These are phyloP conservation scores for Marronus borbonicus DNA, from an alignment of 2,888 invertebrate genomes.

Conservation along the genomic window DNA sequence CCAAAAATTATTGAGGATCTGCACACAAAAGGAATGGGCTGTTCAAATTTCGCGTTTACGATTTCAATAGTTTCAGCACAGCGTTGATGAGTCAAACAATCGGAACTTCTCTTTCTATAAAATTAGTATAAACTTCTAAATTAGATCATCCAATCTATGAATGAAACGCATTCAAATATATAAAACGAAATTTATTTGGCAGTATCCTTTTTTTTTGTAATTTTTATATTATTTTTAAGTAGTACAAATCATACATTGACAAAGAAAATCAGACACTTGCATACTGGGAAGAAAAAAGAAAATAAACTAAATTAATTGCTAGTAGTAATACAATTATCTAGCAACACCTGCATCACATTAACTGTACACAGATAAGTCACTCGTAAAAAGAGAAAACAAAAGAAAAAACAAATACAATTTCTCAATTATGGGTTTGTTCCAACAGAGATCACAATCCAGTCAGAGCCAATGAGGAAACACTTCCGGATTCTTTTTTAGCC, in stretches of 20 bases:
- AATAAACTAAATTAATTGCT: slow-evolving; percentile 3
- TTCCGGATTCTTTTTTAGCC: too few species aligned
- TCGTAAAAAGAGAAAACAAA: neutral
- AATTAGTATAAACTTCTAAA: too few species aligned
- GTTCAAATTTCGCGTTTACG: too few species aligned
- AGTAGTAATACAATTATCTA: slow-evolving; percentile 17
- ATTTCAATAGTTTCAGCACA: too few species aligned
- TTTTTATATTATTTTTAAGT: slow-evolving; percentile 30
- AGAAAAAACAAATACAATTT: neutral
- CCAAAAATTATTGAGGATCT: too few species aligned
- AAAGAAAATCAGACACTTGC: slow-evolving; percentile 10
- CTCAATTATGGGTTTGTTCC: neutral
- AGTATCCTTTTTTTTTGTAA: slow-evolving; percentile 29
- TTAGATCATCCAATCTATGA: too few species aligned
- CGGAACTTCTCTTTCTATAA: too few species aligned
- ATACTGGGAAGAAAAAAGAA: slow-evolving; percentile 4
- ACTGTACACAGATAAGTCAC: slow-evolving; percentile 9
- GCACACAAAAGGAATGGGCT: too few species aligned
- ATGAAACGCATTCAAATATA: neutral
- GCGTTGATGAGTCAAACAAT: too few species aligned
- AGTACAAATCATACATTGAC: slow-evolving; percentile 2
- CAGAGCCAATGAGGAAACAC: too few species aligned
- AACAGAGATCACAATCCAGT: too few species aligned
- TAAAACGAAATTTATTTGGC: slow-evolving; percentile 36
- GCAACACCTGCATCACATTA: neutral